Evolutionary conservation across 2,888 invertebrate genomes (phyloP).

Genomic region (Strigamia crassipes): DNA sequence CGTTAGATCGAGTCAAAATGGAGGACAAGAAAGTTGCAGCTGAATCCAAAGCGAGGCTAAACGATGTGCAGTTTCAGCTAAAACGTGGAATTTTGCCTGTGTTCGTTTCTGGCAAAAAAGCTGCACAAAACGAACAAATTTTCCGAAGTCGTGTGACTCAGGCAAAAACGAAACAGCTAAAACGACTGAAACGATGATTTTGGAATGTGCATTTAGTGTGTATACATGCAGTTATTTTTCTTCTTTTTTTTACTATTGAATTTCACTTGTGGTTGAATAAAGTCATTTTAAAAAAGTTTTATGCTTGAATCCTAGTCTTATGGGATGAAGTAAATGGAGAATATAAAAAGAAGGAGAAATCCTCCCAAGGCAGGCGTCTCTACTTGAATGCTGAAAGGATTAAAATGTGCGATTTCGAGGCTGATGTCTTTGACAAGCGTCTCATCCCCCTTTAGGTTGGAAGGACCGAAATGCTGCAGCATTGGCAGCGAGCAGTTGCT

Average conservation of each 20-base stretch:
- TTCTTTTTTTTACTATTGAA: neutral
- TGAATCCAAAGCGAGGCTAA: too few species aligned
- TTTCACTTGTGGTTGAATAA: neutral
- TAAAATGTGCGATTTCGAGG: slow-evolving; percentile 32
- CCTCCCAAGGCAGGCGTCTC: neutral
- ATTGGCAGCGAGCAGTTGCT: slow-evolving; percentile 11
- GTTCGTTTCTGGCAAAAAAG: too few species aligned
- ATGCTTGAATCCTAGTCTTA: neutral
- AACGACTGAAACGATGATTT: too few species aligned
- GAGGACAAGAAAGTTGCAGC: too few species aligned
- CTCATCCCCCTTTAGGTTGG: slow-evolving; percentile 5
- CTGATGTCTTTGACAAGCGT: slow-evolving; percentile 31
- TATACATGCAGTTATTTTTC: too few species aligned
- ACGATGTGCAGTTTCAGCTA: too few species aligned
- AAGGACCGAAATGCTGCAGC: neutral
- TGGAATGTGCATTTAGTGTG: too few species aligned
- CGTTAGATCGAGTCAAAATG: too few species aligned
- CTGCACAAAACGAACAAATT: too few species aligned
- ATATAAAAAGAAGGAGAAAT: neutral
- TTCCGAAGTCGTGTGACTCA: too few species aligned
- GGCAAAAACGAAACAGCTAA: too few species aligned
- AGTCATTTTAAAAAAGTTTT: slow-evolving; percentile 14
- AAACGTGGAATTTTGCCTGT: too few species aligned
- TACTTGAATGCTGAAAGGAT: slow-evolving; percentile 24
- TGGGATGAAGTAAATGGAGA: slow-evolving; percentile 18